Conservation (phyloP, 2,888 invertebrate genomes). For the Hylaea fasciaria region DNA sequence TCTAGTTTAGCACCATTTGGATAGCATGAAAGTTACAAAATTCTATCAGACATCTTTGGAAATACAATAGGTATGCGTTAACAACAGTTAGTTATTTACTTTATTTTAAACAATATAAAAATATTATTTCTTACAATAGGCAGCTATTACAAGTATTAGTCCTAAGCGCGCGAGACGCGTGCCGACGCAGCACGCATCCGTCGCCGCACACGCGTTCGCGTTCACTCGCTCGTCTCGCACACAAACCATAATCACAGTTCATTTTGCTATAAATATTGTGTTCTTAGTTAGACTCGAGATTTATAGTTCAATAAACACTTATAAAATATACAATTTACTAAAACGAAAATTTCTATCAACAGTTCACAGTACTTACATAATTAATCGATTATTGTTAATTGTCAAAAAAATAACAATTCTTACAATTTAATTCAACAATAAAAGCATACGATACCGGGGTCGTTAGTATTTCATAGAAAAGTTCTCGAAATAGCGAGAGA, state of each 20-base stretch:
- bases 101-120: slow-evolving; percentile 83
- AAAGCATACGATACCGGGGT: slow-evolving; percentile 61
- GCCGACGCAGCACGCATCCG: not conserved
- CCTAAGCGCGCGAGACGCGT: slow-evolving; percentile 24
- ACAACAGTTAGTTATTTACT: slow-evolving; percentile 76
- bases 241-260: slow-evolving; percentile 74
- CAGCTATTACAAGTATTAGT: slow-evolving; percentile 59
- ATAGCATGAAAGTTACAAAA: slow-evolving; percentile 59
- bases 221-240: slow-evolving; percentile 46
- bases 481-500: slow-evolving; percentile 28
- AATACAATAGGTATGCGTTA: slow-evolving; percentile 72
- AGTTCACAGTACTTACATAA: slow-evolving; percentile 54
- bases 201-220: slow-evolving; percentile 8
- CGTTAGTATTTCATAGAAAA: slow-evolving; percentile 24
- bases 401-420: slow-evolving; percentile 62
- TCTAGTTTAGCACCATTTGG: slow-evolving; percentile 77
- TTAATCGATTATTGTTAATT: slow-evolving; percentile 67
- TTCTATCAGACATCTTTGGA: slow-evolving; percentile 63
- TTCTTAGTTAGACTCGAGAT: slow-evolving; percentile 69
- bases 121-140: slow-evolving; percentile 78
- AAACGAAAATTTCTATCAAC: slow-evolving; percentile 69
- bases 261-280: slow-evolving; percentile 75
- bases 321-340: slow-evolving; percentile 78
- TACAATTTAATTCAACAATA: slow-evolving; percentile 69
- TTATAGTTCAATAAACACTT: slow-evolving; percentile 71